A percentile compares a stretch with the other conserved stretches of the same genome.
phyloP scores from a whole-genome alignment of 2,888 invertebrate species.

The Gymnocheta viridis region DNA sequence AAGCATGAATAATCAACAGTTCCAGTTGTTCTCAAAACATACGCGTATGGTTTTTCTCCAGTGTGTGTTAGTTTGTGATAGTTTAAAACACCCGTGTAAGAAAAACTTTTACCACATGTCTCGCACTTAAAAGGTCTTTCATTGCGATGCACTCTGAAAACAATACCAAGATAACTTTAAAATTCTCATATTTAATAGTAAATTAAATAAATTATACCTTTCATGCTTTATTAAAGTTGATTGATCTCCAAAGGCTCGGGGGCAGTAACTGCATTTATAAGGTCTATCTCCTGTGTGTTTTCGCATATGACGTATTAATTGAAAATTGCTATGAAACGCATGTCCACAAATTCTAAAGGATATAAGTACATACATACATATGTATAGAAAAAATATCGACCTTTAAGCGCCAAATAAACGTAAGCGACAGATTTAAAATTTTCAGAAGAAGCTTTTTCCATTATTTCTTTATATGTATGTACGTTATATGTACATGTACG shows the following conservation, averaged over 20 bases:
- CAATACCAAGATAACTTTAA: neutral
- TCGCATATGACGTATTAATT: slow-evolving; percentile 81
- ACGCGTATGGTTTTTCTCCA: slow-evolving; percentile 80
- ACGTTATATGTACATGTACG: no score
- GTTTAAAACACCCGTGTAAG: slow-evolving; percentile 80
- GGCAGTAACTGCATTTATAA: slow-evolving; percentile 79
- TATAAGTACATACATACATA: no score
- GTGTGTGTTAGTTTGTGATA: slow-evolving; percentile 80
- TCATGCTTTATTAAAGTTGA: slow-evolving; percentile 81
- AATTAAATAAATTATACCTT: slow-evolving; percentile 73
- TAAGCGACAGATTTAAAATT: no score
- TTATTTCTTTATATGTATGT: no score
- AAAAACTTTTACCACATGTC: slow-evolving; percentile 80
- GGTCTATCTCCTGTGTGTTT: slow-evolving; percentile 81
- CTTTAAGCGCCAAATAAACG: no score
- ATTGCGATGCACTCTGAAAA: slow-evolving; percentile 79
- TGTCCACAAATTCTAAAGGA: slow-evolving; percentile 78
- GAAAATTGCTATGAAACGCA: slow-evolving; percentile 80
- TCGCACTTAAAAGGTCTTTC: slow-evolving; percentile 80
- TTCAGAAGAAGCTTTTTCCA: no score
- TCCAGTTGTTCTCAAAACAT: slow-evolving; percentile 30
- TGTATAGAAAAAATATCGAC: neutral
- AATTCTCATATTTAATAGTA: neutral
- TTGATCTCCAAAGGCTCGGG: slow-evolving; percentile 80
- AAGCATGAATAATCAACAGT: neutral